Conservation (phyloP, 1,140 invertebrate species). For the Prorops nasuta region DNA sequence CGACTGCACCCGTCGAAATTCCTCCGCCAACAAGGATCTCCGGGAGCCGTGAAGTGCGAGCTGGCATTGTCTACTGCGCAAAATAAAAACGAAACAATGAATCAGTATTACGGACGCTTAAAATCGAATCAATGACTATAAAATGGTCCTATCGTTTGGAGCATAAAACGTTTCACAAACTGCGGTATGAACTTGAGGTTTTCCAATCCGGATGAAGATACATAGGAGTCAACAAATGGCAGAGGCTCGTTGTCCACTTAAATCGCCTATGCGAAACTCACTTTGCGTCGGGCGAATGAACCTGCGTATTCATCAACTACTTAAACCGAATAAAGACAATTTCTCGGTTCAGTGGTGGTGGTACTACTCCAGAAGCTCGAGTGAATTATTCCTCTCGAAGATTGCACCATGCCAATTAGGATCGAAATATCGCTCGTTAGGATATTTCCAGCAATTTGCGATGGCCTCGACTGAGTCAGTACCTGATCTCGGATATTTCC, state of each 20-base stretch:
- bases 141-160: constrained; percentile 25
- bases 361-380: too few species aligned
- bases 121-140: not conserved
- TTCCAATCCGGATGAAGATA: not conserved
- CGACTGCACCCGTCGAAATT: constrained; percentile 74
- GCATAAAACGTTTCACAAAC: constrained; percentile 25
- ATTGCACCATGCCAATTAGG: too few species aligned
- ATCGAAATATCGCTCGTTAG: too few species aligned
- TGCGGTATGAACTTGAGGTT: constrained; percentile 25
- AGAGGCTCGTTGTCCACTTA: constrained; percentile 19
- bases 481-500: constrained; percentile 68
- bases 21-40: constrained; percentile 71
- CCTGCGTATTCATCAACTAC: constrained; percentile 22
- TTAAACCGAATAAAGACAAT: constrained; percentile 16
- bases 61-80: constrained; percentile 46
- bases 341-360: not conserved
- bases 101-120: constrained; percentile 3
- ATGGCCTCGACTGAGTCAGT: too few species aligned
- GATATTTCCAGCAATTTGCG: too few species aligned
- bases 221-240: too few species aligned
- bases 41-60: constrained; percentile 43
- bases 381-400: too few species aligned
- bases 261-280: constrained; percentile 12
- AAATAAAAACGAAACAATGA: constrained; percentile 9
- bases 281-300: constrained; percentile 13